phyloP scores from a whole-genome alignment of 2,888 invertebrate genomes.

The Rhagonycha lutea region DNA sequence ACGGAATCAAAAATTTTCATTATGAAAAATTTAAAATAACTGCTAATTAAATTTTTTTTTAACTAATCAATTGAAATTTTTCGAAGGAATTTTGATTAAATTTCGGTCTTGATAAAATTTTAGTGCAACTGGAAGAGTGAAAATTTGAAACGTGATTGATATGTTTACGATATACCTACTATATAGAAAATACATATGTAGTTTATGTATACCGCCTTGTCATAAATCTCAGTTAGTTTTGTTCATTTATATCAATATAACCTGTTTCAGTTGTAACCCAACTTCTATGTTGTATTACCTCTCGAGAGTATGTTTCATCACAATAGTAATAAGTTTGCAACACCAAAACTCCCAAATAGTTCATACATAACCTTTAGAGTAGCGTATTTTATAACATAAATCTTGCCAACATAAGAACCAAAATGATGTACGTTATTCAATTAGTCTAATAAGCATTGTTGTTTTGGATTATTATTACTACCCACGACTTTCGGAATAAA shows the following conservation, averaged over 20 bases:
- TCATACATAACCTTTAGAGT: not conserved
- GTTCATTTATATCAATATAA: constrained; percentile 37
- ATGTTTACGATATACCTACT: not conserved
- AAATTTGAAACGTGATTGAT: not conserved
- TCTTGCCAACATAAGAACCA: not conserved
- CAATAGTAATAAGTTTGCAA: constrained; percentile 12
- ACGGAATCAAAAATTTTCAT: not conserved
- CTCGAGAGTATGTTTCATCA: constrained; percentile 27
- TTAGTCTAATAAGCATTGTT: not conserved
- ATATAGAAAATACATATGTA: constrained; percentile 19
- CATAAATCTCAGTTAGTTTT: constrained; percentile 34
- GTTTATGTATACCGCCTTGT: constrained; percentile 21
- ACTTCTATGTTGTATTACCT: constrained; percentile 25
- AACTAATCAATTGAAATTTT: not conserved
- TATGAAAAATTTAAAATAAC: not conserved
- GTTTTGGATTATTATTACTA: constrained; percentile 8
- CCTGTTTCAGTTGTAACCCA: constrained; percentile 23
- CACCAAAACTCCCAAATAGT: constrained; percentile 5
- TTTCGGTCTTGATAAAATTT: not conserved
- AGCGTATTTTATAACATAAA: not conserved
- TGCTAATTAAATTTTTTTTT: not conserved
- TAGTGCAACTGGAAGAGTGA: not conserved
- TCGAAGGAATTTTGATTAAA: not conserved
- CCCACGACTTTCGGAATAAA: constrained; percentile 11
- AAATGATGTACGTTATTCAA: not conserved